Evolutionary conservation across 2,888 invertebrate species (phyloP).

Genomic region (Parnassius glacialis): DNA sequence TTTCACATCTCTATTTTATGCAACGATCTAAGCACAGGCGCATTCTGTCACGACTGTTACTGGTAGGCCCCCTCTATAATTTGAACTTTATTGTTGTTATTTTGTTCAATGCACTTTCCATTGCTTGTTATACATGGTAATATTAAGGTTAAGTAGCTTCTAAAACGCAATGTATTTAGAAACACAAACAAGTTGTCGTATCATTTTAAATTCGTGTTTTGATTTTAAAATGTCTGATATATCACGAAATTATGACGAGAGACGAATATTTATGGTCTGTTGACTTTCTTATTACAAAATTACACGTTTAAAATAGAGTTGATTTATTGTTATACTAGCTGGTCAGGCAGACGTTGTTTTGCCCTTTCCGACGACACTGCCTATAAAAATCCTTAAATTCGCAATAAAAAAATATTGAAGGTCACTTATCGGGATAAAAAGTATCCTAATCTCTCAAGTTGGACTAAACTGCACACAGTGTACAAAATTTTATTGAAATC

Average conservation of each 20-base stretch:
- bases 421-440: too few species aligned
- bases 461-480: too few species aligned
- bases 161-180: conserved; percentile 8
- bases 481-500: too few species aligned
- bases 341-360: too few species aligned
- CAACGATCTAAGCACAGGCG: conserved; percentile 46
- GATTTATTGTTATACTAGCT: too few species aligned
- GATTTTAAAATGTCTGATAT: conserved; percentile 12
- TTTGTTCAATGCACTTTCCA: conserved; percentile 28
- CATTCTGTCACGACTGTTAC: conserved; percentile 63
- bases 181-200: neutral
- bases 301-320: neutral
- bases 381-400: too few species aligned
- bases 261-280: conserved; percentile 9
- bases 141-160: neutral
- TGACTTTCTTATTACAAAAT: conserved; percentile 12
- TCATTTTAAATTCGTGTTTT: neutral
- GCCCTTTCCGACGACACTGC: too few species aligned
- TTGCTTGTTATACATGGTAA: conserved; percentile 19
- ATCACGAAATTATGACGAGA: conserved; percentile 13
- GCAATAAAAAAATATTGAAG: too few species aligned
- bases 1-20: conserved; percentile 29
- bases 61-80: conserved; percentile 36
- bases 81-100: conserved; percentile 31
- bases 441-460: too few species aligned